These are phyloP conservation scores for Acrocyrtus sp. DNA, from an alignment of 2,888 invertebrate genomes.

Conservation along the genomic window DNA sequence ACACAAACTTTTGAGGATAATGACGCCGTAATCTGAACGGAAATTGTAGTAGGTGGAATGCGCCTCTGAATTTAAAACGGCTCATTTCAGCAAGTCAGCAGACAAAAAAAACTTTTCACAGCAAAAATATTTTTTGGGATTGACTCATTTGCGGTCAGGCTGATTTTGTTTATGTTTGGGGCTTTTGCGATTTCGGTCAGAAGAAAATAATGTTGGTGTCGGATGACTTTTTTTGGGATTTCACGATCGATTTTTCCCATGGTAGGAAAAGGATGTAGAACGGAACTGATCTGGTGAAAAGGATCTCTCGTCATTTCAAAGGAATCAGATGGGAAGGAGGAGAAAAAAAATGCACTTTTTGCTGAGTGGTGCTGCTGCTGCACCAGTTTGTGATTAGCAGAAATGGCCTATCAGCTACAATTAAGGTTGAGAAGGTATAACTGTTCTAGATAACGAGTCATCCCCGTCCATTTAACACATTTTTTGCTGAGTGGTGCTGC, in stretches of 20 bases:
- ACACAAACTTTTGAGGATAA: background rate
- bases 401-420: constrained; percentile 22
- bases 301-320: too few species aligned
- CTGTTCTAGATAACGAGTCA: constrained; percentile 37
- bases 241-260: constrained; percentile 35
- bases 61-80: background rate
- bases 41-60: background rate
- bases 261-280: constrained; percentile 30
- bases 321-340: background rate
- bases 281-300: constrained; percentile 31
- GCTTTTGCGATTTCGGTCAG: too few species aligned
- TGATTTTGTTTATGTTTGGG: constrained; percentile 21
- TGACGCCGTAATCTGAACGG: background rate
- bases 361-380: background rate
- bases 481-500: constrained; percentile 3
- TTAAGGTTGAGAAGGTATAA: constrained; percentile 22
- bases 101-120: background rate
- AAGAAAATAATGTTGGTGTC: too few species aligned
- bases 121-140: background rate
- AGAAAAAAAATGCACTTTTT: constrained; percentile 3
- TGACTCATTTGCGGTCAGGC: constrained; percentile 41
- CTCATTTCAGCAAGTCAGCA: background rate
- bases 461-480: constrained; percentile 3
- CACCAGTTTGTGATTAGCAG: background rate
- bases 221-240: constrained; percentile 16